Evolutionary conservation across 2,888 invertebrate genomes (phyloP), one percentile per base, ranked within the genome.

Genomic region (Andrena praecox): DNA sequence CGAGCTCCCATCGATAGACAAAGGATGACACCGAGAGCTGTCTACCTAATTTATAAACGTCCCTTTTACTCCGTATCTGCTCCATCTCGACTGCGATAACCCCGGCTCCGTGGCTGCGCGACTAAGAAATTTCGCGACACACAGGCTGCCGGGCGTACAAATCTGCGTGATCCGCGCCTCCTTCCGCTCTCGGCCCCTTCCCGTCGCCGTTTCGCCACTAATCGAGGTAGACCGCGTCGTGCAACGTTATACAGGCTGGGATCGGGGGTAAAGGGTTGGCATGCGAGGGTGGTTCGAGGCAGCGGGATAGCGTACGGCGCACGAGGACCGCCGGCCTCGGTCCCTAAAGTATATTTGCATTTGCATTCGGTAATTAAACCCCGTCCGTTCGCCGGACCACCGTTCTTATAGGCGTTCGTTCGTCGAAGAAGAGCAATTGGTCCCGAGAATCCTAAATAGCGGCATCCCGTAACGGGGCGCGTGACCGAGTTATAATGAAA

Each of bases 341-440:
- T 90, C 89, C 90, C 89, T 85, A 90, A 91, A 91, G 91, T 91
- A 91, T 91, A 92, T 92, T 91, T 90, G 89, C 90, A 93, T 93
- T 93, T 92, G 91, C 91, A 93, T 92, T 91, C 82, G 85, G 89
- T 91, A 92, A 93, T 93, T 93, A 92, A 92, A 89, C 88, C 88
- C 86, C 75, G 84, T 79, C 81, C 85, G 74, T 77, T 82, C 67
- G 70, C 50, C 31, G 74, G 80, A 80, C 74, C 76, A 70, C 60
- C 80, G 87, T 86, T 89, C 91, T 92, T 91, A 91, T 91, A 90
- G 89, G 84, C 87, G 87, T 87, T 89, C 69, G 80, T 76, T 87
- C 63, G 85, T 80, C 85, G 83, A 85, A 88, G 88, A 86, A 83
- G 85, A 86, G 85, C 88, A 85, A 88, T 88, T 78, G 86, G 69